These are phyloP conservation scores for Drosophila gaucha DNA, from an alignment of 2,888 invertebrate species.

Conservation along the genomic window DNA sequence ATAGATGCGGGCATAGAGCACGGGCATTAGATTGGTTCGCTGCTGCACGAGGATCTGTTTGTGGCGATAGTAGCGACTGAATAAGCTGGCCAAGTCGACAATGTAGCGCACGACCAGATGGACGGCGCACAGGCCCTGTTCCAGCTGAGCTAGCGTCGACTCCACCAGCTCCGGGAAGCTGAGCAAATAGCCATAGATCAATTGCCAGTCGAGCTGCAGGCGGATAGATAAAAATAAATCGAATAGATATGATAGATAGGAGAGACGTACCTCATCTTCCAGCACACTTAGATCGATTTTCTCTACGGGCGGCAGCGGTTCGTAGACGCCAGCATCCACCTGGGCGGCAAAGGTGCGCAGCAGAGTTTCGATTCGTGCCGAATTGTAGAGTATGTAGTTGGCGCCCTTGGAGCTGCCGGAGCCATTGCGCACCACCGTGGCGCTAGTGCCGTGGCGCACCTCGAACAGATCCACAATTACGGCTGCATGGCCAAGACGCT, in stretches of 20 bases:
- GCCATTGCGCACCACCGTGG: conserved; percentile 85
- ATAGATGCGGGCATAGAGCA: conserved; percentile 89
- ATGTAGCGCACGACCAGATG: conserved; percentile 89
- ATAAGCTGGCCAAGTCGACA: conserved; percentile 87
- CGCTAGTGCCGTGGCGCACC: conserved; percentile 87
- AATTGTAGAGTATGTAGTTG: conserved; percentile 91
- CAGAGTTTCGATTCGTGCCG: conserved; percentile 89
- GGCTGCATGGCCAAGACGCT: conserved; percentile 88
- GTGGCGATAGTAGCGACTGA: conserved; percentile 91
- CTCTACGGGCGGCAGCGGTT: conserved; percentile 86
- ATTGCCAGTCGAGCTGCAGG: conserved; percentile 91
- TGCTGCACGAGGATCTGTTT: conserved; percentile 90
- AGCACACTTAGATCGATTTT: conserved; percentile 88
- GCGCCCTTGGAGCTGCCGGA: conserved; percentile 85
- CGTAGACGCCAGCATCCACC: conserved; percentile 86
- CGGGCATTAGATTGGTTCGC: conserved; percentile 88
- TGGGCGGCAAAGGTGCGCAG: conserved; percentile 87
- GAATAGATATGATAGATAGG: too few relatives aligned
- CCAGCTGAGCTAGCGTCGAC: conserved; percentile 86
- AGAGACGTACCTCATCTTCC: conserved; percentile 87
- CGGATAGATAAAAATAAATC: neutral
- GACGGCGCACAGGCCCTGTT: conserved; percentile 86
- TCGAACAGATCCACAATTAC: conserved; percentile 89
- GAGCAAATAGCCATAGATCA: conserved; percentile 89
- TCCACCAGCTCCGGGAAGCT: conserved; percentile 88